Percentiles rank a stretch among this genome's conserved stretches.
These are phyloP conservation scores for Coregonus suidteri DNA, from an alignment of 2,797 vertebrate genomes.

Conservation along the genomic window DNA sequence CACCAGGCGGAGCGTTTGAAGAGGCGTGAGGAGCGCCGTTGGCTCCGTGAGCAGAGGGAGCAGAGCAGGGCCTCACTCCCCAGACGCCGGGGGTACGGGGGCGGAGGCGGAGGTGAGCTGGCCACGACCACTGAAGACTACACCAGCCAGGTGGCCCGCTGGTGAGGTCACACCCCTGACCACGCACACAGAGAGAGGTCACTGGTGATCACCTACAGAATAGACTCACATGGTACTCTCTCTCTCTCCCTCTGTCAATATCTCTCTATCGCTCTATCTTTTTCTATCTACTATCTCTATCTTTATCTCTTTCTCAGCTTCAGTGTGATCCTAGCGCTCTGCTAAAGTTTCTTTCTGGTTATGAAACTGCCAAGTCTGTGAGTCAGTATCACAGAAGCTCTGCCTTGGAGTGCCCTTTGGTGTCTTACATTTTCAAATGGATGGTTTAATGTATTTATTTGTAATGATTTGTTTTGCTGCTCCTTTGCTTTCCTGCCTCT, in stretches of 20 bases:
- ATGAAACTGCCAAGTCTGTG: conserved; percentile 66
- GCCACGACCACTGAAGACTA: conserved; percentile 91
- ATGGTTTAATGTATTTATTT: conserved; percentile 33
- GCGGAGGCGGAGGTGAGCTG: conserved; percentile 60
- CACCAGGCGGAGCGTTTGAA: conserved; percentile 87
- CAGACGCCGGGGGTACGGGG: conserved; percentile 65
- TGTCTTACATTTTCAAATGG: conserved; percentile 73
- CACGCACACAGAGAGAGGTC: conserved; percentile 12
- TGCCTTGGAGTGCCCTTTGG: conserved; percentile 69
- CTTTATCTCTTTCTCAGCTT: conserved; percentile 64
- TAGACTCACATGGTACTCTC: conserved; percentile 43
- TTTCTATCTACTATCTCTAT: conserved; percentile 56
- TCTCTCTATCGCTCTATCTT: conserved; percentile 48
- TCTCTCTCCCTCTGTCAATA: conserved; percentile 49
- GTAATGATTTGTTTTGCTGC: conserved; percentile 36
- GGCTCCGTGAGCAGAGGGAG: conserved; percentile 82
- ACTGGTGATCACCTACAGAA: conserved; percentile 28
- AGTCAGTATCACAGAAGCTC: conserved; percentile 65
- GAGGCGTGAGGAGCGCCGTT: conserved; percentile 85
- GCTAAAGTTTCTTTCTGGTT: conserved; percentile 56
- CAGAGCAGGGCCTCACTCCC: conserved; percentile 72
- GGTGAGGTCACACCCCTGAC: conserved; percentile 77
- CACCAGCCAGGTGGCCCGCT: conserved; percentile 91
- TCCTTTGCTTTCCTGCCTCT: conserved; percentile 50
- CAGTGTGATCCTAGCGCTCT: conserved; percentile 63